Conservation (phyloP, 1,140 invertebrate genomes). For the Anagrus nilaparvatae region DNA sequence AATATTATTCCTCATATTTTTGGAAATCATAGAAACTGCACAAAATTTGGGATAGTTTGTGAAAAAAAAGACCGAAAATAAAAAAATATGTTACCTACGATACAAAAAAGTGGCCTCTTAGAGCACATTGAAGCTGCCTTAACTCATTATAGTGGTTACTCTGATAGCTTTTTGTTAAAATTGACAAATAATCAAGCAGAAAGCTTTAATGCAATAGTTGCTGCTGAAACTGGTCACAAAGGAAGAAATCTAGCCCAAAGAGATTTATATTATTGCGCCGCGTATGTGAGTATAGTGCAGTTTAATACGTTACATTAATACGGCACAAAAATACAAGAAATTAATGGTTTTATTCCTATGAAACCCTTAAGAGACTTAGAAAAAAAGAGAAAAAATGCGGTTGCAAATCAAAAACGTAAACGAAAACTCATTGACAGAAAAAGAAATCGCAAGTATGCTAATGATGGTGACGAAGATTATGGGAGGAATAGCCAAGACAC, state of each 20-base stretch:
- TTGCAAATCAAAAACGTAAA: not conserved
- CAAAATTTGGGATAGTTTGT: slow-evolving; percentile 16
- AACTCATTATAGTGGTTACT: slow-evolving; percentile 11
- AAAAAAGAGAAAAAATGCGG: not conserved
- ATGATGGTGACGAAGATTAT: not conserved
- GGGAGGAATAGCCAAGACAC: not conserved
- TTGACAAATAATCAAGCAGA: slow-evolving; percentile 35
- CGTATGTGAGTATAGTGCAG: slow-evolving; percentile 22
- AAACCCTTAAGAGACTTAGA: not conserved
- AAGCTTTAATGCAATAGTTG: slow-evolving; percentile 27
- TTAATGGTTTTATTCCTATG: not conserved
- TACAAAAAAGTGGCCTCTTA: slow-evolving; percentile 15
- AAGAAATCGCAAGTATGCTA: not conserved
- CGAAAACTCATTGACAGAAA: not conserved
- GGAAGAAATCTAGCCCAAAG: slow-evolving; percentile 24
- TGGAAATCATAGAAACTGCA: slow-evolving; percentile 27
- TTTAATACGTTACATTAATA: slow-evolving; percentile 20
- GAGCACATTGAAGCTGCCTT: slow-evolving; percentile 10
- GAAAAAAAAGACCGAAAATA: slow-evolving; percentile 8
- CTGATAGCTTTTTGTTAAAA: slow-evolving; percentile 25
- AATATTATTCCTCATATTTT: slow-evolving; percentile 28
- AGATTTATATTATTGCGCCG: slow-evolving; percentile 23
- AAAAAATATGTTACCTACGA: slow-evolving; percentile 17
- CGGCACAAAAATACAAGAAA: not conserved
- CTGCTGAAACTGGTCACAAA: slow-evolving; percentile 33